phyloP scores from a whole-genome alignment of 2,888 invertebrate genomes.

The Parnassius apollo region DNA sequence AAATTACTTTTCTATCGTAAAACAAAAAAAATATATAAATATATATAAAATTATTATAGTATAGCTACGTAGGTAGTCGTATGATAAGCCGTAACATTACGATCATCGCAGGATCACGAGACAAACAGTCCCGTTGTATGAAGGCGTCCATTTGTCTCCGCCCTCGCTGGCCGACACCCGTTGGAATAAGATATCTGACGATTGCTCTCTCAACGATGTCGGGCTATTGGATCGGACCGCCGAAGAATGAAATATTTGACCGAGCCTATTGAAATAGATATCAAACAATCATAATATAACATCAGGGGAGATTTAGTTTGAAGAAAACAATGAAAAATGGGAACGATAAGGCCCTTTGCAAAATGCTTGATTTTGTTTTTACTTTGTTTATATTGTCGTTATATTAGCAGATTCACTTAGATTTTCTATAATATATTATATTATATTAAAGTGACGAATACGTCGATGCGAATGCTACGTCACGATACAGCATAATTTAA shows the following conservation, averaged over 20 bases:
- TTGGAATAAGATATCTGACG: conserved; percentile 18
- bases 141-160: conserved; percentile 17
- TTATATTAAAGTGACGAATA: too few relatives aligned
- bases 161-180: conserved; percentile 3
- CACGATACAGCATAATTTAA: too few relatives aligned
- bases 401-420: too few relatives aligned
- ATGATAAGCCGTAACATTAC: background rate
- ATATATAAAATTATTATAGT: too few relatives aligned
- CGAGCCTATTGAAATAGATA: conserved; percentile 9
- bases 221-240: background rate
- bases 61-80: too few relatives aligned
- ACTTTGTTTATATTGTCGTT: too few relatives aligned
- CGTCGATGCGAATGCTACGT: too few relatives aligned
- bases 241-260: background rate
- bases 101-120: background rate
- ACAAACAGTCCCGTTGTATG: background rate
- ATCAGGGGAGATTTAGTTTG: background rate
- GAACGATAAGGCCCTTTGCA: background rate
- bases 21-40: too few relatives aligned
- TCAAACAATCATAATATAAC: background rate
- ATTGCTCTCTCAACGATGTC: conserved; percentile 15
- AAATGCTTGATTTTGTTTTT: background rate
- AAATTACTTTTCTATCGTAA: too few relatives aligned
- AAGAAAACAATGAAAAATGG: background rate
- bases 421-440: too few relatives aligned